These are phyloP conservation scores for Erpornis zantholeuca DNA, from an alignment of 2,113 vertebrate species.

Conservation along the genomic window DNA sequence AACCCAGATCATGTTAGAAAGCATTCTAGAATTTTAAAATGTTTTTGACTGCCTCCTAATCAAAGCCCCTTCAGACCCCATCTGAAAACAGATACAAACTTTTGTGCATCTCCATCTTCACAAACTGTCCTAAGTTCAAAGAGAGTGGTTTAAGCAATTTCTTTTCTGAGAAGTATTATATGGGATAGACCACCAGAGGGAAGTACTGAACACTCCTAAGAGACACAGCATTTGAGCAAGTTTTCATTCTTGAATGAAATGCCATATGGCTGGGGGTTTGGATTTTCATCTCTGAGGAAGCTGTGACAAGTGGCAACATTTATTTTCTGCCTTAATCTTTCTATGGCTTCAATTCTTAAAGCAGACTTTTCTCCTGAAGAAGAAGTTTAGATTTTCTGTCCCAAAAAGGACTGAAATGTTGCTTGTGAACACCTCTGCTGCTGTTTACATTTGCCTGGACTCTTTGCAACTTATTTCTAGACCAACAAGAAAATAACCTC, in stretches of 20 bases:
- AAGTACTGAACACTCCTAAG: neutral
- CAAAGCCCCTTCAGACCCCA: neutral
- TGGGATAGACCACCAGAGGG: neutral
- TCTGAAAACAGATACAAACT: neutral
- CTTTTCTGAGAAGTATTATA: neutral
- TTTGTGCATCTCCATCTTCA: neutral
- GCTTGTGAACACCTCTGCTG: neutral
- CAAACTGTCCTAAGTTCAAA: neutral
- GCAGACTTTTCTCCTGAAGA: neutral
- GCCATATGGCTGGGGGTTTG: neutral
- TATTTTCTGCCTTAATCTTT: neutral
- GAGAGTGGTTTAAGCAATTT: neutral
- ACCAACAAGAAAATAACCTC: neutral
- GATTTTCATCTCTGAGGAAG: neutral
- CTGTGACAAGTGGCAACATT: neutral
- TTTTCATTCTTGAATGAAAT: slow-evolving; percentile 19
- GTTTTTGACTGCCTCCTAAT: neutral
- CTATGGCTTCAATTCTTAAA: neutral
- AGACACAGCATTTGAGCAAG: neutral
- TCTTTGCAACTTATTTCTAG: neutral
- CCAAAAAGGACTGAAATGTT: neutral
- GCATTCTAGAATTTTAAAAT: neutral
- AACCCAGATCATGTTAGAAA: neutral
- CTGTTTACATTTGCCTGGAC: neutral
- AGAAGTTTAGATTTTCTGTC: neutral